phyloP scores from a whole-genome alignment of 2,888 invertebrate genomes.

The Melanophora roralis region DNA sequence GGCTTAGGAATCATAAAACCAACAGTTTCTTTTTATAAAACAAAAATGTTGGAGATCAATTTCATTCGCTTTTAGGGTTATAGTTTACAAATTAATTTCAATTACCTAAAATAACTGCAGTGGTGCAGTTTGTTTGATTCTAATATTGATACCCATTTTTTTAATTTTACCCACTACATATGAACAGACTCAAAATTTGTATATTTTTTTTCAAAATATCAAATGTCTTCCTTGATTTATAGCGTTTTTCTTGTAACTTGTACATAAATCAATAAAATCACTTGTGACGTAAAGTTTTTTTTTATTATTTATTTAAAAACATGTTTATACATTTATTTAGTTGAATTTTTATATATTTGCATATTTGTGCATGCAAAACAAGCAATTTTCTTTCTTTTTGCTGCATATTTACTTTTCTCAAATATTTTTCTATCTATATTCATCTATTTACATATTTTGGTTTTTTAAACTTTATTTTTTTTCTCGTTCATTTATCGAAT shows the following conservation, averaged over 20 bases:
- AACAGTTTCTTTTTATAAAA: no score
- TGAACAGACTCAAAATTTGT: background rate
- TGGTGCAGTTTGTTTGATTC: no score
- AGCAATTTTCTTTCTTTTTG: background rate
- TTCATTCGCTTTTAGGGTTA: no score
- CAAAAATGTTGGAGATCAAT: no score
- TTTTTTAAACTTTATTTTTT: slow-evolving; percentile 1
- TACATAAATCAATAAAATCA: slow-evolving; percentile 5
- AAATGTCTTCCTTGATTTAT: background rate
- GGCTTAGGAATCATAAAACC: no score
- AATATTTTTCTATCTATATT: background rate
- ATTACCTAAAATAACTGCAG: no score
- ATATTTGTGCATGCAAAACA: background rate
- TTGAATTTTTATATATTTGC: background rate
- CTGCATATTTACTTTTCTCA: background rate
- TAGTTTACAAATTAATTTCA: no score
- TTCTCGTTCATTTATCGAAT: slow-evolving; percentile 4
- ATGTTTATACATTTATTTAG: background rate
- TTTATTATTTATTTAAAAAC: background rate
- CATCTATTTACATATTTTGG: slow-evolving; percentile 10
- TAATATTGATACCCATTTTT: no score
- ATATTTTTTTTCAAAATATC: no score
- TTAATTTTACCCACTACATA: no score
- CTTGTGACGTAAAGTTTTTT: background rate
- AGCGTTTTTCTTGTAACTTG: background rate